Percentiles rank a stretch among this genome's conserved stretches.
phyloP scores from a whole-genome alignment of 2,113 vertebrate species.

The Perognathus longimembris region DNA sequence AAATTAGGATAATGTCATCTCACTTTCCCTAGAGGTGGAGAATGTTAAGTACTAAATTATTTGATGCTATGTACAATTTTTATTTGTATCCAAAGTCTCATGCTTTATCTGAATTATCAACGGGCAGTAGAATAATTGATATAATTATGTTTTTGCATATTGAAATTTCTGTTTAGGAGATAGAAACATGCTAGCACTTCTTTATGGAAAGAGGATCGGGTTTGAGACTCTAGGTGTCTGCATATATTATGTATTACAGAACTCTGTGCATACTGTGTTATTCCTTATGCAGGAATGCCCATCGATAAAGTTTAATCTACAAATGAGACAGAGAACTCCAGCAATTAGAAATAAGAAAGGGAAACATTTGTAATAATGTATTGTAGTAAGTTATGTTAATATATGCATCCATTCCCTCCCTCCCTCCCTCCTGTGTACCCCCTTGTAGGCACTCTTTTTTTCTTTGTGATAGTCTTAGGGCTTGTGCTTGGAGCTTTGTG shows the following conservation, averaged over 20 bases:
- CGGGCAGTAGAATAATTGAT: background rate
- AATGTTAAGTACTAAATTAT: background rate
- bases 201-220: too few relatives aligned
- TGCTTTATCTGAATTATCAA: conserved; percentile 16
- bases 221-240: too few relatives aligned
- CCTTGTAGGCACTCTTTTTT: background rate
- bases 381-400: background rate
- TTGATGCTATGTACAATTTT: conserved; percentile 27
- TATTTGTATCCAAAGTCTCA: background rate
- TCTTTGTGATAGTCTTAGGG: too few relatives aligned
- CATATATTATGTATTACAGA: too few relatives aligned
- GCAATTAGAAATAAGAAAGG: background rate
- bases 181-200: too few relatives aligned
- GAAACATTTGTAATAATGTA: background rate
- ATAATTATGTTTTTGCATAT: background rate
- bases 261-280: background rate
- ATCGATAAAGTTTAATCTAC: background rate
- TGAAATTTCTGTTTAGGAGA: conserved; percentile 48
- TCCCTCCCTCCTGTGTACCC: background rate
- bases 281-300: background rate
- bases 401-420: background rate
- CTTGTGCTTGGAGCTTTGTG: too few relatives aligned
- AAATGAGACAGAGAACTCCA: background rate
- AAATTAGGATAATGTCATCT: background rate
- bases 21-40: background rate